Base-by-base conservation (phyloP, 2,888 invertebrate genomes). In the Hybos culiciformis region DNA sequence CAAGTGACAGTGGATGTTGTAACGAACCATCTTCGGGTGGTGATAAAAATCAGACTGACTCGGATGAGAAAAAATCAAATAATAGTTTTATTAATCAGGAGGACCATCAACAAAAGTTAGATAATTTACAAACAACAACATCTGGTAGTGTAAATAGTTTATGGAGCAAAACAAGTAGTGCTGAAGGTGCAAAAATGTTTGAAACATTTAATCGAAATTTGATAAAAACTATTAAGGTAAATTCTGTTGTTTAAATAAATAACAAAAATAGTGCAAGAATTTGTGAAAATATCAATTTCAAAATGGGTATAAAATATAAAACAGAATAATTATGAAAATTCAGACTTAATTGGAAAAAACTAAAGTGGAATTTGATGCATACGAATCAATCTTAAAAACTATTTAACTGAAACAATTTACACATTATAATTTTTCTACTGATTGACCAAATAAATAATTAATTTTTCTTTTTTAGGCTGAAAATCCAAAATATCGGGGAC, bases 401-500 rank as follows among this genome's bases (percentile, higher is more conserved):
- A n/a, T n/a, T n/a, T n/a, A n/a, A n/a, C n/a, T n/a, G n/a, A n/a
- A n/a, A n/a, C n/a, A n/a, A n/a, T n/a, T n/a, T n/a, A n/a, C n/a
- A n/a, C n/a, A n/a, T n/a, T n/a, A n/a, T n/a, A n/a, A n/a, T n/a
- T n/a, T n/a, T n/a, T n/a, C n/a, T n/a, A n/a, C n/a, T n/a, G n/a
- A n/a, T n/a, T n/a, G n/a, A n/a, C n/a, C n/a, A n/a, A 29, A 26
- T 6, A 5, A 4, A 2, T 3, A 7, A 9, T 14, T 24, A 14
- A 36, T 23, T 33, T 14, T 17, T 24, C n/a, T 20, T 21, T 45
- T 51, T 1, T 39, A 67, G 67, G 64, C 67, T 55, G 67, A 67
- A 51, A 67, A 67, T 54, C 65, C 66, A 9, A 63, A 63, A 46
- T 52, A 65, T 45, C 59, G 58, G 11, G 83, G 83, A 2, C 83